Base-by-base conservation (phyloP, 2,888 invertebrate genomes). In the Mantis religiosa region DNA sequence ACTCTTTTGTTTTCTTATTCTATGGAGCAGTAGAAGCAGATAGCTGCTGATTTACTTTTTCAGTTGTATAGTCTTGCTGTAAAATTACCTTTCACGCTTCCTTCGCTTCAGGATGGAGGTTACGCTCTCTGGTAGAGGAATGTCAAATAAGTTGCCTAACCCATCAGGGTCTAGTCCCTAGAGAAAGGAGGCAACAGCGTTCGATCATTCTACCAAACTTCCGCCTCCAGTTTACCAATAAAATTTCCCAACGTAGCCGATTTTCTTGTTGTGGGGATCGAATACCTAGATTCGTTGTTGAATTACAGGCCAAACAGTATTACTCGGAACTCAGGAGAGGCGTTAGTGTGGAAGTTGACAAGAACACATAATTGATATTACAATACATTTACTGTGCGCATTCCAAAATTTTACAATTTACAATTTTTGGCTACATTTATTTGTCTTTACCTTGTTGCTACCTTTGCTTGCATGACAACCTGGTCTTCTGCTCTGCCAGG, bases 101-200 rank as follows among this genome's bases (percentile, higher is more conserved):
- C 25, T 71, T 71, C 54, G 15, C 25, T 15, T 25, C 15, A 25
- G 54, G 54, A 71, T 25, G 25, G 54, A 25, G 25, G 54, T 71
- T 71, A 71, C 54, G 54, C 15, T 71, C 54, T 71, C 54, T 71
- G 25, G 54, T 71, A 25, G 54, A 54, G 86, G 86, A 86, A 86
- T 86, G 86, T 86, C 86, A 86, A 86, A 86, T 81, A 86, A 86
- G 86, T 86, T 86, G 81, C 86, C 30, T 86, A 71, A 71, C 86
- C 86, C 28, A 86, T 86, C 86, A 54, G 71, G 86, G 28, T n/a
- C 71, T 86, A 54, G 20, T 81, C 81, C 41, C 86, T 20, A 12
- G 71, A 71, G 28, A 86, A 28, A 30, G 30, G 86, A 14, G 54
- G 54, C 54, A 71, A 12, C 20, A 20, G 54, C 54, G 25, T 71